phyloP scores from a whole-genome alignment of 2,113 vertebrate species.

The Pangasianodon hypophthalmus region DNA sequence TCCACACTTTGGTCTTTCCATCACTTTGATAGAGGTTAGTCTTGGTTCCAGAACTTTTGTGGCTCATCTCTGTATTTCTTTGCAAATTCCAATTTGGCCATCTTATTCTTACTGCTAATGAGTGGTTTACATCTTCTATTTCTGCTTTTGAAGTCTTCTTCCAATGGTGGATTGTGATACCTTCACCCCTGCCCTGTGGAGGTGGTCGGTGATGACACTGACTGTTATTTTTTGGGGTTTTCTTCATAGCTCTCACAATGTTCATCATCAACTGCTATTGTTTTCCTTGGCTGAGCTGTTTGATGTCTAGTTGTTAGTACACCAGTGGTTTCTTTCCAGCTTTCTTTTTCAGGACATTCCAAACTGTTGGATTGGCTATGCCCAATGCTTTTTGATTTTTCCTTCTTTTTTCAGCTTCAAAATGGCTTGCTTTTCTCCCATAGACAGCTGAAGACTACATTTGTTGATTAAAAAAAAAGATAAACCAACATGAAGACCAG shows the following conservation, averaged over 20 bases:
- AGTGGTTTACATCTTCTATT: neutral
- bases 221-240: neutral
- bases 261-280: neutral
- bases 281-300: neutral
- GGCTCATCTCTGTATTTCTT: too few relatives aligned
- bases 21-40: neutral
- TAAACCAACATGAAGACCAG: too few relatives aligned
- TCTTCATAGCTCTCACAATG: neutral
- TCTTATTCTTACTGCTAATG: neutral
- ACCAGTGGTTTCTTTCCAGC: too few relatives aligned
- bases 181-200: neutral
- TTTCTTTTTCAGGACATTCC: too few relatives aligned
- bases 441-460: too few relatives aligned
- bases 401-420: too few relatives aligned
- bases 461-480: too few relatives aligned
- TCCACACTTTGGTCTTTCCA: too few relatives aligned
- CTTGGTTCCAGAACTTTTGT: neutral
- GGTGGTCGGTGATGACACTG: neutral
- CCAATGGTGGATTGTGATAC: neutral
- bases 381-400: too few relatives aligned
- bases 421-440: too few relatives aligned
- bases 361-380: too few relatives aligned
- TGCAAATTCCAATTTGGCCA: neutral
- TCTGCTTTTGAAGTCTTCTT: neutral
- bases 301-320: neutral